Evolutionary conservation across 2,888 invertebrate genomes (phyloP), one percentile per base, ranked within the genome.

Genomic region (Acleris sparsana): DNA sequence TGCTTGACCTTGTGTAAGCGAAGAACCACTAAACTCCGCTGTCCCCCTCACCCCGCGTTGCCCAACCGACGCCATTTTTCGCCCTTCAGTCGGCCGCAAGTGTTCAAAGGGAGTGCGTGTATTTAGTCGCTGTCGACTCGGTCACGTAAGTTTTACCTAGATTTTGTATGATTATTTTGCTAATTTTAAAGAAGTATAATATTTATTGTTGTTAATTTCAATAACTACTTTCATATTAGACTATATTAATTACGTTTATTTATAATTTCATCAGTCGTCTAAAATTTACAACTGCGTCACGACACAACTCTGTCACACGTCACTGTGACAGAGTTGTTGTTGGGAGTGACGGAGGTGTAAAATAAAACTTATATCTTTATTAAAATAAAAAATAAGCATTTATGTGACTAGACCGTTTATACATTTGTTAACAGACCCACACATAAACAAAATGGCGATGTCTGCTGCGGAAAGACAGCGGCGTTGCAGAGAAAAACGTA

Each of bases 401-500:
- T 48, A 48, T 48, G 48, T 48, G 48, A 48, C 16, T n/a, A 16
- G 46, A 17, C 46, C n/a, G n/a, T 43, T 6, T 46, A n/a, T 46
- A 13, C n/a, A 48, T 48, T 48, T 48, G 17, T 48, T 48, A n/a
- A n/a, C 48, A 48, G 48, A 48, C n/a, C 16, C n/a, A 5, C 7
- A 17, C 48, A 48, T 17, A 48, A 48, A n/a, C 48, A 18, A 48
- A 18, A 48, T 6, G 48, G 48, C 48, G n/a, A 17, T 48, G 48
- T 17, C 48, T 53, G 46, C 39, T 52, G 18, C 17, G 48, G 53
- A 53, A 53, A 46, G 53, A 20, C 58, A 64, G 49, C 58, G 58
- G 20, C 58, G 58, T 39, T 62, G 48, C 55, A 67, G 67, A 48
- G 33, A 52, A 48, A 62, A 53, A 22, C 58, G 57, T n/a, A 57